These are phyloP conservation scores for Vidua chalybeata DNA, from an alignment of 2,113 vertebrate genomes.

Conservation along the genomic window DNA sequence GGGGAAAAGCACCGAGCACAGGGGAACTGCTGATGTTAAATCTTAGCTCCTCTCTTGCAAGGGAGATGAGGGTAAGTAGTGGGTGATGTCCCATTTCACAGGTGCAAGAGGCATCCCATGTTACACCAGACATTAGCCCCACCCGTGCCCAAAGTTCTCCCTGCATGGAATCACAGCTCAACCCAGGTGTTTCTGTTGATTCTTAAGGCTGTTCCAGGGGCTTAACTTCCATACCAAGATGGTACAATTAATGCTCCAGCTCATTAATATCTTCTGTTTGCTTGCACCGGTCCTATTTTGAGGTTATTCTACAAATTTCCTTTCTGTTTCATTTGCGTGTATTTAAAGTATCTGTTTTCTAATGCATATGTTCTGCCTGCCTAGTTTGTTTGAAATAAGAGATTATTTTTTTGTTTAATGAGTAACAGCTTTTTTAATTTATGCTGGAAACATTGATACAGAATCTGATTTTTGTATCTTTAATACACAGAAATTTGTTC, in stretches of 20 bases:
- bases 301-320: not conserved
- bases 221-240: not conserved
- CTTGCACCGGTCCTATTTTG: not conserved
- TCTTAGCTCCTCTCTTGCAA: not conserved
- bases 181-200: not conserved
- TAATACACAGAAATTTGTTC: not conserved
- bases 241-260: not conserved
- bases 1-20: rapidly evolving
- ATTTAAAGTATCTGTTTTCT: conserved; percentile 36
- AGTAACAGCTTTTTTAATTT: not conserved
- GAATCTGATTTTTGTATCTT: not conserved
- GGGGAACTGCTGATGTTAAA: not conserved
- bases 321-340: not conserved
- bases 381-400: conserved; percentile 12
- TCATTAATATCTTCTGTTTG: conserved; percentile 8
- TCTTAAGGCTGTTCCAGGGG: not conserved
- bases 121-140: not conserved
- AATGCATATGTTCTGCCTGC: not conserved
- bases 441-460: not conserved
- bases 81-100: rapidly evolving
- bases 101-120: rapidly evolving
- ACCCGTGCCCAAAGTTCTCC: rapidly evolving
- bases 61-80: conserved; percentile 33
- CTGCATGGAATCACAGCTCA: not conserved
- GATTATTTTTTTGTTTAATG: not conserved